Evolutionary conservation across 2,888 invertebrate species (phyloP).

Genomic region (Luffia ferchaultella): DNA sequence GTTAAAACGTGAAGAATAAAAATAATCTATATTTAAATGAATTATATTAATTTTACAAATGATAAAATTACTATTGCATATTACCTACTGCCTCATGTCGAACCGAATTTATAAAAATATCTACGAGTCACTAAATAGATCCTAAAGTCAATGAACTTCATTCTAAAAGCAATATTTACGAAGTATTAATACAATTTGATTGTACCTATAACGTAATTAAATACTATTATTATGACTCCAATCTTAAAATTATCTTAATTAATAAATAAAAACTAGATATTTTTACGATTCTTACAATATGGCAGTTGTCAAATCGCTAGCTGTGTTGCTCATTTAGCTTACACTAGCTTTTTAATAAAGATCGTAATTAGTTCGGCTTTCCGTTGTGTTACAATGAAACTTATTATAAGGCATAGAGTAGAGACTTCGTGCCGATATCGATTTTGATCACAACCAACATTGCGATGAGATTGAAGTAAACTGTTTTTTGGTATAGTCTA

Average conservation of each 20-base stretch:
- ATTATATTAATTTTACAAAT: neutral
- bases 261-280: constrained; percentile 30
- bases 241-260: constrained; percentile 34
- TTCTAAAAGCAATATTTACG: constrained; percentile 8
- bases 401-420: constrained; percentile 19
- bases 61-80: neutral
- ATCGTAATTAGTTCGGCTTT: constrained; percentile 42
- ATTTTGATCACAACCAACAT: constrained; percentile 60
- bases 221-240: constrained; percentile 64
- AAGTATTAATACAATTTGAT: constrained; percentile 27
- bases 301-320: constrained; percentile 64
- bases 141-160: neutral
- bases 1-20: no score
- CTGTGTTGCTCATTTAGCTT: constrained; percentile 37
- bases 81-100: neutral
- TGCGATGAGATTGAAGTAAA: constrained; percentile 35
- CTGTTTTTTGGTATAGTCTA: constrained; percentile 6
- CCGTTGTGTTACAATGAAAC: constrained; percentile 20
- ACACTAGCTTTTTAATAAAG: constrained; percentile 25
- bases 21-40: neutral
- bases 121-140: neutral
- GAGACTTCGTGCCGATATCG: constrained; percentile 48
- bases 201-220: constrained; percentile 53
- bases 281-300: constrained; percentile 55
- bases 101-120: neutral